These are phyloP conservation scores for Spea bombifrons DNA, from an alignment of 2,113 vertebrate species.

Conservation along the genomic window DNA sequence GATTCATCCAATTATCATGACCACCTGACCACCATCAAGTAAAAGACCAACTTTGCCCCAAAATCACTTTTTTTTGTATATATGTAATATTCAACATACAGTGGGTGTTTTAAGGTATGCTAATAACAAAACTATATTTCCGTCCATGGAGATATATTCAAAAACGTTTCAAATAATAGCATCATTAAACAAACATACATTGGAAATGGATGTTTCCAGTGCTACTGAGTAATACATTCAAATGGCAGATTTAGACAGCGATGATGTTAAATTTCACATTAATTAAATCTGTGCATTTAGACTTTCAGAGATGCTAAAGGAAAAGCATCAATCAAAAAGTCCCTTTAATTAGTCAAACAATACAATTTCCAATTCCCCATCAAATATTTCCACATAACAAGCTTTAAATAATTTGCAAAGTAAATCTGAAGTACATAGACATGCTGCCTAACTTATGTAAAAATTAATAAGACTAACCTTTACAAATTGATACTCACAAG, in stretches of 20 bases:
- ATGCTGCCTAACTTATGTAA: slow-evolving; percentile 22
- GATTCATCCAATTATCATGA: no score
- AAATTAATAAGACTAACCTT: slow-evolving; percentile 9
- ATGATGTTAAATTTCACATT: not conserved
- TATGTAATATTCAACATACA: no score
- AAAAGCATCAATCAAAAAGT: not conserved
- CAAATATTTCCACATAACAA: slow-evolving; percentile 7
- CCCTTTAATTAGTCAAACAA: slow-evolving; percentile 8
- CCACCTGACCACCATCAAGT: no score
- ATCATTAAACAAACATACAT: slow-evolving; percentile 55
- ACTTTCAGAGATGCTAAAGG: not conserved
- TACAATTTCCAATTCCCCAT: not conserved
- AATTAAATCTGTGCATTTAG: slow-evolving; percentile 3
- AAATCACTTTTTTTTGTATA: no score
- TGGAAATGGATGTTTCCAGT: not conserved
- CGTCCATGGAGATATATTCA: no score
- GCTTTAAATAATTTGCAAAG: slow-evolving; percentile 22
- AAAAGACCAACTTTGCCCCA: no score
- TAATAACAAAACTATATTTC: no score
- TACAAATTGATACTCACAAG: not conserved
- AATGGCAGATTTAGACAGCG: not conserved
- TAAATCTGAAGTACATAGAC: slow-evolving; percentile 46
- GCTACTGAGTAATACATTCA: not conserved
- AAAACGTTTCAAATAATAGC: no score
- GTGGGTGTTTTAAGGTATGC: no score